Evolutionary conservation across 2,888 invertebrate genomes (phyloP).

Genomic region (Drosophila mayaguana): DNA sequence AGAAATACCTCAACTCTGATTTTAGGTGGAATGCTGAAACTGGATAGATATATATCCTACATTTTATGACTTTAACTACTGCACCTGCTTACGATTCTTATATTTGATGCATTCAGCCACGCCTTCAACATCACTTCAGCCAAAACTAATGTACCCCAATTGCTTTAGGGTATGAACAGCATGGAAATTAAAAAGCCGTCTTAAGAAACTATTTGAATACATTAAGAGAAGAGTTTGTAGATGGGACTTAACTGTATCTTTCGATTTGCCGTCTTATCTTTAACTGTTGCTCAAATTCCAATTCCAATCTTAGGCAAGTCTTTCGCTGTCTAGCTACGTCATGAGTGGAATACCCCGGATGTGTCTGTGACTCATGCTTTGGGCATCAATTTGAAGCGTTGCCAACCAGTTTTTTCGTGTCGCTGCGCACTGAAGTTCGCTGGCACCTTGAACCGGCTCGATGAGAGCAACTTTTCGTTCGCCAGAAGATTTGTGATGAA

Average conservation of each 20-base stretch:
- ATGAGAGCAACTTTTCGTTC: slow-evolving; percentile 30
- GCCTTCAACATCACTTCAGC: not conserved
- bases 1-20: not conserved
- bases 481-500: slow-evolving; percentile 52
- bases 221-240: not conserved
- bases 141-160: not conserved
- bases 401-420: slow-evolving; percentile 43
- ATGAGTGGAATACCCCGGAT: slow-evolving; percentile 71
- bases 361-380: slow-evolving; percentile 57
- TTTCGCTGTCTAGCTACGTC: slow-evolving; percentile 36
- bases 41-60: not conserved
- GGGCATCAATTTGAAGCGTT: slow-evolving; percentile 27
- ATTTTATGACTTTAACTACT: not conserved
- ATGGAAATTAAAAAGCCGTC: slow-evolving; percentile 40
- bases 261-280: not conserved
- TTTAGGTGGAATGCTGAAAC: too few relatives aligned
- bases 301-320: not conserved
- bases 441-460: slow-evolving; percentile 52
- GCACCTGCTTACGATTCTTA: not conserved
- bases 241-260: not conserved
- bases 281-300: slow-evolving; percentile 22
- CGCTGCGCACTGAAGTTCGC: slow-evolving; percentile 18
- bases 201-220: slow-evolving; percentile 24
- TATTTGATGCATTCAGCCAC: not conserved
- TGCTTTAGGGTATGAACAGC: not conserved